Percentiles rank a stretch among this genome's conserved stretches.
Conservation (phyloP, 37 sponge, comb jelly and placozoan genomes). For the Halichondria panicea region DNA sequence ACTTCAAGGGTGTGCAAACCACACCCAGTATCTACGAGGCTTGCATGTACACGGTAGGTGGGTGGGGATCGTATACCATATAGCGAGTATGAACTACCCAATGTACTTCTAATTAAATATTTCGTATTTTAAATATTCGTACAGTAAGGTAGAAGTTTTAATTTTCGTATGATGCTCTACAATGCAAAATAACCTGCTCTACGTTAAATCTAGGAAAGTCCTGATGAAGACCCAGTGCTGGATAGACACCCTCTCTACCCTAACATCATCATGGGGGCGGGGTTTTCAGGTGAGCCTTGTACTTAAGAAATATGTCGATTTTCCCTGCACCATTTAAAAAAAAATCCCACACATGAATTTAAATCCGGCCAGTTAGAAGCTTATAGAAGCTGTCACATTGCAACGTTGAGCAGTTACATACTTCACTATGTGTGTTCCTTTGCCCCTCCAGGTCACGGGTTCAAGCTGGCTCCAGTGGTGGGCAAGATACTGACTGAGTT, state of each 20-base stretch:
- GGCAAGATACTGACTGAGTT: constrained; percentile 71
- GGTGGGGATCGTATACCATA: not conserved
- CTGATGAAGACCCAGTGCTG: constrained; percentile 56
- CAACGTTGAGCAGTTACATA: no score
- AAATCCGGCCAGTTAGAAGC: no score
- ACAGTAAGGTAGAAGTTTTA: not conserved
- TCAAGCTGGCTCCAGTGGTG: constrained; percentile 76
- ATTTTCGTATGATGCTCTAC: no score
- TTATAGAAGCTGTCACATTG: no score
- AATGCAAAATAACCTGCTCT: not conserved
- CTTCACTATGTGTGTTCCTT: no score
- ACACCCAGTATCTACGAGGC: constrained; percentile 48
- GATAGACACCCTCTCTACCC: constrained; percentile 63
- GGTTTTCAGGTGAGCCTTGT: constrained; percentile 85
- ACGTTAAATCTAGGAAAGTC: constrained; percentile 38
- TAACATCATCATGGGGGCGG: constrained; percentile 75
- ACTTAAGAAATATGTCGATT: no score
- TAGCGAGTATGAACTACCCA: not conserved
- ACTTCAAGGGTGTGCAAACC: constrained; percentile 24
- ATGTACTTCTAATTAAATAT: no score
- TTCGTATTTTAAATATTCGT: not conserved
- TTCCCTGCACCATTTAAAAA: no score
- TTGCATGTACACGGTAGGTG: constrained; percentile 65
- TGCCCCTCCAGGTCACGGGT: constrained; percentile 87
- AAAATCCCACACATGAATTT: no score